Evolutionary conservation across 2,797 vertebrate species (phyloP).

Genomic region (Enteromius viviparus): DNA sequence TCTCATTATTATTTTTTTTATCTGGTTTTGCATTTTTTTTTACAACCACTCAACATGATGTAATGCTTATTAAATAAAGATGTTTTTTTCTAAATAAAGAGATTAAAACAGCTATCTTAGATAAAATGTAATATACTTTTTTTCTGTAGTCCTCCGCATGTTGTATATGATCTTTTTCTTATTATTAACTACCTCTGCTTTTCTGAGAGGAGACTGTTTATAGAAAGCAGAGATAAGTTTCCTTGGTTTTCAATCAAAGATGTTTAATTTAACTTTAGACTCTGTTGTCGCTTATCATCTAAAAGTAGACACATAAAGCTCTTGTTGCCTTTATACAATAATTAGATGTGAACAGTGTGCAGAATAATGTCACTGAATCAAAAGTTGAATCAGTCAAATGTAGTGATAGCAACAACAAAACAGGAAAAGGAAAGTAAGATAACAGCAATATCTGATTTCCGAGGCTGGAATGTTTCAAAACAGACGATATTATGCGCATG

Average conservation of each 20-base stretch:
- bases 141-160: background rate
- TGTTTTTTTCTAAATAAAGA: background rate
- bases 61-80: background rate
- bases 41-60: background rate
- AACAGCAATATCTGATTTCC: constrained; percentile 42
- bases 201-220: background rate
- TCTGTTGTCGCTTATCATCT: background rate
- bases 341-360: background rate
- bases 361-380: constrained; percentile 13
- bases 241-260: background rate
- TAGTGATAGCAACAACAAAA: constrained; percentile 19
- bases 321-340: constrained; percentile 9
- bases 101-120: background rate
- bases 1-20: background rate
- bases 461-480: constrained; percentile 54
- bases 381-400: background rate
- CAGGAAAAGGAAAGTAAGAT: constrained; percentile 40
- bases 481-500: constrained; percentile 49
- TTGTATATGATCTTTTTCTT: background rate
- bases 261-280: background rate
- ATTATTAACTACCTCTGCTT: background rate
- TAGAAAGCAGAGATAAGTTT: background rate
- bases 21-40: background rate
- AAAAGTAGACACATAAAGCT: background rate
- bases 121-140: background rate